phyloP scores from a whole-genome alignment of 2,888 invertebrate species.

The Drosophila leonis region DNA sequence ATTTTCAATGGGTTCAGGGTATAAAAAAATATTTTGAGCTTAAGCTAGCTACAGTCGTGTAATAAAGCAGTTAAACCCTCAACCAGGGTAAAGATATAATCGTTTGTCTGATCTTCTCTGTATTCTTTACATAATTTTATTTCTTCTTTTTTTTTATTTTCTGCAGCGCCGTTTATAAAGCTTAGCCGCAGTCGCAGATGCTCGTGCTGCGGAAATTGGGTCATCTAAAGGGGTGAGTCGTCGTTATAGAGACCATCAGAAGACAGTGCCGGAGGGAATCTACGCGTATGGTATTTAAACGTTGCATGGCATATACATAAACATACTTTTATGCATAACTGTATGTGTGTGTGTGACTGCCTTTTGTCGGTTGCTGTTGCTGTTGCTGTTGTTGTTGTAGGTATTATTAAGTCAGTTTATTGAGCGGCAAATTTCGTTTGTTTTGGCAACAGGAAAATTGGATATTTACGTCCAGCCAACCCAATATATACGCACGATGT shows the following conservation, averaged over 20 bases:
- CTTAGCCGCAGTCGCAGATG: slow-evolving; percentile 46
- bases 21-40: too few species aligned
- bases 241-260: slow-evolving; percentile 23
- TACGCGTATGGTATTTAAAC: slow-evolving; percentile 25
- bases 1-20: too few species aligned
- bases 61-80: neutral
- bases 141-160: slow-evolving; percentile 29
- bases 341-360: slow-evolving; percentile 17
- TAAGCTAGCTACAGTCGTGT: too few species aligned
- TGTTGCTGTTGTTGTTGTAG: slow-evolving; percentile 32
- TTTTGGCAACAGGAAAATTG: slow-evolving; percentile 57
- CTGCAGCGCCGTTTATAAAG: slow-evolving; percentile 17
- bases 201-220: slow-evolving; percentile 49
- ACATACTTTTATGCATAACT: slow-evolving; percentile 23
- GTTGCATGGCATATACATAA: slow-evolving; percentile 15
- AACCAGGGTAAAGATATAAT: slow-evolving; percentile 11
- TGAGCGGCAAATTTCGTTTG: slow-evolving; percentile 72
- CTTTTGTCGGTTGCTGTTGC: slow-evolving; percentile 20
- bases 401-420: slow-evolving; percentile 73
- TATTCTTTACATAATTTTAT: slow-evolving; percentile 11
- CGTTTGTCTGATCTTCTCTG: slow-evolving; percentile 21
- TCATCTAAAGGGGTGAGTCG: slow-evolving; percentile 51
- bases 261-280: slow-evolving; percentile 53
- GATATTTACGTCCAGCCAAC: slow-evolving; percentile 23
- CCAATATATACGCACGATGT: slow-evolving; percentile 54